phyloP scores from a whole-genome alignment of 2,113 vertebrate genomes.

The Zosterops borbonicus region DNA sequence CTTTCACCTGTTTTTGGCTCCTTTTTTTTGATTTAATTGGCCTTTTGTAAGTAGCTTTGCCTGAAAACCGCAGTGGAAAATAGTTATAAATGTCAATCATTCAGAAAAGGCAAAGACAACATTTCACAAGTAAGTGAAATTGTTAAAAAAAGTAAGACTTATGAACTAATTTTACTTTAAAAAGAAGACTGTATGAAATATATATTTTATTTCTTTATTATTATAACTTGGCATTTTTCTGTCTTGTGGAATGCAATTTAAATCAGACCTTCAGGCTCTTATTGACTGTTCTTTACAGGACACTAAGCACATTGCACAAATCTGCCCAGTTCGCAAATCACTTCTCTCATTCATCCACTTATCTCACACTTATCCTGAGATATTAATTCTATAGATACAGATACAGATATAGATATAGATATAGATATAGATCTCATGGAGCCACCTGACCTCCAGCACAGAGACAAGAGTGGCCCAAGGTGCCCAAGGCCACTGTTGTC shows the following conservation, averaged over 20 bases:
- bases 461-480: neutral
- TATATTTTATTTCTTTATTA: neutral
- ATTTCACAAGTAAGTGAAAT: neutral
- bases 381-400: neutral
- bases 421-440: neutral
- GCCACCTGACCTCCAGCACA: neutral
- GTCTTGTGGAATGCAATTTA: neutral
- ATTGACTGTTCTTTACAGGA: neutral
- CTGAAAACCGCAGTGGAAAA: neutral
- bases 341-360: neutral
- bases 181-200: neutral
- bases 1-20: neutral
- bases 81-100: neutral
- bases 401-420: too few relatives aligned
- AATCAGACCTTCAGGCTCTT: neutral
- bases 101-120: neutral
- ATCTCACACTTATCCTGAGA: neutral
- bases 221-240: neutral
- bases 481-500: neutral
- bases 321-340: neutral
- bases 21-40: neutral
- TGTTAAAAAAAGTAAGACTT: neutral
- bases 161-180: neutral
- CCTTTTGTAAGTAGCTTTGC: neutral
- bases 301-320: neutral